These are phyloP conservation scores for Athalia circularis DNA, from an alignment of 2,888 invertebrate genomes.

Conservation along the genomic window DNA sequence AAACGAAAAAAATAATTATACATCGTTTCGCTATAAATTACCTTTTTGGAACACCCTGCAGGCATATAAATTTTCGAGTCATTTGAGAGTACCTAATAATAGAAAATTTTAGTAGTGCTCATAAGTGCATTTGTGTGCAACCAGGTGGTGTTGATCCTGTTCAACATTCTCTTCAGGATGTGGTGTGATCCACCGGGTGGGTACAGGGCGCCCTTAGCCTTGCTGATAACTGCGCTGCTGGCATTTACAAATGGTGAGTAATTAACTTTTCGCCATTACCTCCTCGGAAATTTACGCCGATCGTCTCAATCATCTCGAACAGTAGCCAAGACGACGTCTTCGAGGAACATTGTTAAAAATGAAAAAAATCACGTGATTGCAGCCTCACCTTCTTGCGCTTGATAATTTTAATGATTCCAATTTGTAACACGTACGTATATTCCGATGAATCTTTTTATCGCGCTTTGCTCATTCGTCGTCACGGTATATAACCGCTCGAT, in stretches of 20 bases:
- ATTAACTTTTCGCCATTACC: neutral
- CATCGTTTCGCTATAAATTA: too few species aligned
- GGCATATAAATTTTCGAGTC: too few species aligned
- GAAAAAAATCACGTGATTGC: too few species aligned
- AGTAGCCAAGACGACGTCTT: neutral
- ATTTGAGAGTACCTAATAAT: neutral
- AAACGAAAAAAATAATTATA: too few species aligned
- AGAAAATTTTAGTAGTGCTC: conserved; percentile 13
- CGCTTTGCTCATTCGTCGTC: neutral
- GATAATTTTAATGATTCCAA: neutral
- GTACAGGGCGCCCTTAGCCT: conserved; percentile 58
- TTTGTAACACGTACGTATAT: neutral
- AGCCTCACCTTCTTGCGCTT: too few species aligned
- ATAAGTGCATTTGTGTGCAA: conserved; percentile 39
- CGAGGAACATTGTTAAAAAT: too few species aligned
- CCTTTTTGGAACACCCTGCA: too few species aligned
- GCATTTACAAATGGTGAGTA: conserved; percentile 66
- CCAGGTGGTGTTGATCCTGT: conserved; percentile 42
- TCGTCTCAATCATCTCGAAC: neutral
- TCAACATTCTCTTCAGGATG: conserved; percentile 59
- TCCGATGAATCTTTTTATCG: neutral
- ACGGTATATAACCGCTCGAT: neutral
- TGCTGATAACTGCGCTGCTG: conserved; percentile 62
- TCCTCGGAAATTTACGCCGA: neutral
- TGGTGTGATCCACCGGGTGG: conserved; percentile 69